Conservation (phyloP, 2,797 vertebrate species). For the Phylloscopus collybita region DNA sequence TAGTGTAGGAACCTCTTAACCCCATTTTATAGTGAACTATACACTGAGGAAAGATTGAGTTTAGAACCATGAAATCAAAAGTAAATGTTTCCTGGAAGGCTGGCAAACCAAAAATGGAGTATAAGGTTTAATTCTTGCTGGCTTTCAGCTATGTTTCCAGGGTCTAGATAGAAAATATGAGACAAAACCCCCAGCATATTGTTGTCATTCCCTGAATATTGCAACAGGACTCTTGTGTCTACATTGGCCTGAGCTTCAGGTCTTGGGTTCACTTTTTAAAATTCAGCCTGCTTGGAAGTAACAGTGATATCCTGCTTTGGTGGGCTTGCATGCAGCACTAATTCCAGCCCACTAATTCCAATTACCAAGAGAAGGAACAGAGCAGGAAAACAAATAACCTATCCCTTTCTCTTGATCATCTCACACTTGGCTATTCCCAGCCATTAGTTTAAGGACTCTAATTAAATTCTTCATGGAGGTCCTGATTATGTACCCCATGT, state of each 20-base stretch:
- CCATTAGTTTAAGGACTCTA: background rate
- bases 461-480: background rate
- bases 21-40: background rate
- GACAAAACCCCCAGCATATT: background rate
- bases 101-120: background rate
- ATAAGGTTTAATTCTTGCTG: background rate
- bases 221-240: background rate
- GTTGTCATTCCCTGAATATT: background rate
- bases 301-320: background rate
- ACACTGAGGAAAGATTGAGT: background rate
- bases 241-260: background rate
- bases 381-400: background rate
- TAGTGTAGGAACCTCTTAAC: background rate
- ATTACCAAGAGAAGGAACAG: background rate
- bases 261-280: background rate
- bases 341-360: background rate
- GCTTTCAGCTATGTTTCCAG: background rate
- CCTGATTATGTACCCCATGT: background rate
- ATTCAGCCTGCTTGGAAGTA: background rate
- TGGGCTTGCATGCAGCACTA: background rate
- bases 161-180: background rate
- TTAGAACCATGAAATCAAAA: slow-evolving; percentile 12
- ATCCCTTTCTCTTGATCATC: background rate
- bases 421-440: background rate
- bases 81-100: background rate